phyloP scores from a whole-genome alignment of 2,888 invertebrate genomes.

The Lymantria dispar region DNA sequence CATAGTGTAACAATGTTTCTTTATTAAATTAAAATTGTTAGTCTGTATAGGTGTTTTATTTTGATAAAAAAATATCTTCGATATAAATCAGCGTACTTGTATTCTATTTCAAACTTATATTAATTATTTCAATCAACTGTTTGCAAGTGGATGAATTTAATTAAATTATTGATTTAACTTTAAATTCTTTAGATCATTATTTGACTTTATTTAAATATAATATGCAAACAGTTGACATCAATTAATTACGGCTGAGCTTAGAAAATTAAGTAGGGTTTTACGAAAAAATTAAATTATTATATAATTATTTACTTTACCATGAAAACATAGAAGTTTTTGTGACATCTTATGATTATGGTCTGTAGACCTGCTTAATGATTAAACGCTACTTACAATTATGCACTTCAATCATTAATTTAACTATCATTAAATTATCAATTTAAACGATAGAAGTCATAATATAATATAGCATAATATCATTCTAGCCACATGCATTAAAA shows the following conservation, averaged over 20 bases:
- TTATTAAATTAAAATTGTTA: slow-evolving; percentile 7
- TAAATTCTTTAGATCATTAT: not conserved
- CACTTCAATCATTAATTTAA: slow-evolving; percentile 68
- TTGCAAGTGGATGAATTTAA: too few species aligned
- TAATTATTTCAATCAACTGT: too few species aligned
- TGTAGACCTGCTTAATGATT: not conserved
- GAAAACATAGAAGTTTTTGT: slow-evolving; percentile 24
- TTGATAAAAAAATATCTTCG: too few species aligned
- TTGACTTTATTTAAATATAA: not conserved
- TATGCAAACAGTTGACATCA: not conserved
- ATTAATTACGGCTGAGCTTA: slow-evolving; percentile 41
- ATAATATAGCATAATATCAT: slow-evolving; percentile 8
- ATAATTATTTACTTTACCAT: not conserved
- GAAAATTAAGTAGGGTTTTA: slow-evolving; percentile 11
- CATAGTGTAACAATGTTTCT: slow-evolving; percentile 12
- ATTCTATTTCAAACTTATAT: too few species aligned
- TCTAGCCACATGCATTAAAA: slow-evolving; percentile 1
- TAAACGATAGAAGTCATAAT: slow-evolving; percentile 53
- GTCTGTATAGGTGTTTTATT: not conserved
- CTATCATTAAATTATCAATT: slow-evolving; percentile 65
- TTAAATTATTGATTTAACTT: not conserved
- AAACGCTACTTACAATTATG: slow-evolving; percentile 6
- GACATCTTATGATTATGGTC: slow-evolving; percentile 20
- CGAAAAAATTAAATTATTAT: slow-evolving; percentile 11
- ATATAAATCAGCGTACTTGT: too few species aligned